phyloP scores from a whole-genome alignment of 2,113 vertebrate species.

The Psephotus haematonotus region DNA sequence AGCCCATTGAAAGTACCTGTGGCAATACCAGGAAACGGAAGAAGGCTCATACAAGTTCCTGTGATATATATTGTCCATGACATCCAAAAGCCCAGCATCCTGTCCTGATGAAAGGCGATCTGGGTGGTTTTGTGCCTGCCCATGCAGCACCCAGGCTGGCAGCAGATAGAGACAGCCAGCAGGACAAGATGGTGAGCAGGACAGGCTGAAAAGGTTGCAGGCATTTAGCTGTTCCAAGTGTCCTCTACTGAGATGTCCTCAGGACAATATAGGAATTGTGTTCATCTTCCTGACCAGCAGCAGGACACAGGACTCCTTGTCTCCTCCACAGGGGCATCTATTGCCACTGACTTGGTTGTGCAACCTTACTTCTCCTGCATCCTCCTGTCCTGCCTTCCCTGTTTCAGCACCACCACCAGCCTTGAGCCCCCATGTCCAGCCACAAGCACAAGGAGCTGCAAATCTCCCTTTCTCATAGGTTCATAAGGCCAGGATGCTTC shows the following conservation, averaged over 20 bases:
- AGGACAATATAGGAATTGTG: neutral
- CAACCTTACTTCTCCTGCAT: neutral
- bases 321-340: neutral
- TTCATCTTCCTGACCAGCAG: neutral
- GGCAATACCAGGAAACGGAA: neutral
- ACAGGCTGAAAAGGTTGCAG: neutral
- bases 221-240: neutral
- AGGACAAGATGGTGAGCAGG: neutral
- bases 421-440: fast-evolving
- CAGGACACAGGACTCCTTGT: neutral
- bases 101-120: neutral
- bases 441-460: neutral
- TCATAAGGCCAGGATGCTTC: neutral
- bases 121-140: neutral
- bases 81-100: neutral
- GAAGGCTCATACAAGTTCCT: fast-evolving
- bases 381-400: neutral
- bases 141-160: neutral
- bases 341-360: neutral
- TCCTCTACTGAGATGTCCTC: neutral
- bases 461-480: neutral
- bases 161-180: neutral
- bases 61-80: neutral
- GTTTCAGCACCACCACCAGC: fast-evolving
- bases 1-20: neutral